Conservation (phyloP, 2,797 vertebrate species). For the Anas georgica region DNA sequence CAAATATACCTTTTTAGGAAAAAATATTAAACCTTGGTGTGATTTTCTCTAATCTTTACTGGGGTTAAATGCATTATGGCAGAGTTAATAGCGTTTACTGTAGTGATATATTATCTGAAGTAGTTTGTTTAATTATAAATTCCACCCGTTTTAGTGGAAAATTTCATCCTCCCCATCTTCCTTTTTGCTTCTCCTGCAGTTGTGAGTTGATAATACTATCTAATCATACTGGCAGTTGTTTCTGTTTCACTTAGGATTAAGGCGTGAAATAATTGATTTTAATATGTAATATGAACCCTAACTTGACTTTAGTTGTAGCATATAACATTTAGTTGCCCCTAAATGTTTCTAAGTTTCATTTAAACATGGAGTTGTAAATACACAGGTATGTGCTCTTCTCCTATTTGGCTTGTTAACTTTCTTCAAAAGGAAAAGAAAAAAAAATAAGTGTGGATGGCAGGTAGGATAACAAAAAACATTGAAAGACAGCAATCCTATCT, state of each 20-base stretch:
- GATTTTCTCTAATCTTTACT: not conserved
- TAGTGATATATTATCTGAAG: not conserved
- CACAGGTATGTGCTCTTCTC: not conserved
- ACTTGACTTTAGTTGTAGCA: not conserved
- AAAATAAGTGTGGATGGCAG: not conserved
- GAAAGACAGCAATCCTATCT: not conserved
- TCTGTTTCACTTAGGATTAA: not conserved
- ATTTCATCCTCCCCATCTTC: not conserved
- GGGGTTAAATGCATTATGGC: not conserved
- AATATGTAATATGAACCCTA: not conserved
- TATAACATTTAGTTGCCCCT: not conserved
- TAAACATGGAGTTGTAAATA: not conserved
- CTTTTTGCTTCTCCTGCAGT: not conserved
- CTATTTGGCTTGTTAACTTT: not conserved
- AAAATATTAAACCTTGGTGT: not conserved
- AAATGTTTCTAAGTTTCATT: not conserved
- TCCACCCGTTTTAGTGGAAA: not conserved
- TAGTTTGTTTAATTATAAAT: not conserved
- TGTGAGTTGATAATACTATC: not conserved
- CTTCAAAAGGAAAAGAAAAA: not conserved
- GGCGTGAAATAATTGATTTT: not conserved
- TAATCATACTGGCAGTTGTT: not conserved
- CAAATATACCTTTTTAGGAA: not conserved
- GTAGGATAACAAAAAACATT: not conserved
- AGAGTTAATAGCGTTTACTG: not conserved